Evolutionary conservation across 2,797 vertebrate genomes (phyloP).

Genomic region (Danionella dracula): DNA sequence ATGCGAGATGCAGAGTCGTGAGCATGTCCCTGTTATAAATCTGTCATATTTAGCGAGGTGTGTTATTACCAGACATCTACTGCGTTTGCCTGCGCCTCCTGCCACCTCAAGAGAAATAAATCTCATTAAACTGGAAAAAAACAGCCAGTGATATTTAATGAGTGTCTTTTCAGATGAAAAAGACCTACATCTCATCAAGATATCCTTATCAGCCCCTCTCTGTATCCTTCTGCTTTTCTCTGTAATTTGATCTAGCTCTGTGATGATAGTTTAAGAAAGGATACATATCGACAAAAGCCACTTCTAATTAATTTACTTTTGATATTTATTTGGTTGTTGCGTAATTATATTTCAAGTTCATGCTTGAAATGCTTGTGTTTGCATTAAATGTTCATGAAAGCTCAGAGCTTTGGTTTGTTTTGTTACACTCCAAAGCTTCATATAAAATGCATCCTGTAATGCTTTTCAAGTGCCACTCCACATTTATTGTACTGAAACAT

Average conservation of each 20-base stretch:
- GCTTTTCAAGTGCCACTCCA: slow-evolving; percentile 3
- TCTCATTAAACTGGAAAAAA: slow-evolving; percentile 51
- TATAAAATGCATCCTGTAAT: neutral
- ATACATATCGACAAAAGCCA: slow-evolving; percentile 31
- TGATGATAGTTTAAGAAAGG: slow-evolving; percentile 12
- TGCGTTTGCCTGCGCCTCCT: slow-evolving; percentile 37
- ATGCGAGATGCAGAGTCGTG: slow-evolving; percentile 8
- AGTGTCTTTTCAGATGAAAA: slow-evolving; percentile 38
- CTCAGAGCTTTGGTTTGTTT: neutral
- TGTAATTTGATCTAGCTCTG: slow-evolving; percentile 4
- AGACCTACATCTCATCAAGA: slow-evolving; percentile 38
- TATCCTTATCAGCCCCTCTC: slow-evolving; percentile 35
- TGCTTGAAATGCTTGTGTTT: neutral
- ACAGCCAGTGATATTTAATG: slow-evolving; percentile 49
- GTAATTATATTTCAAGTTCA: too few relatives aligned
- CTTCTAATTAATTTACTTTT: neutral
- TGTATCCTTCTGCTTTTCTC: slow-evolving; percentile 13
- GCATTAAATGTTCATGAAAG: neutral
- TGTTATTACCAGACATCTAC: slow-evolving; percentile 48
- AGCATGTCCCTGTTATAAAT: slow-evolving; percentile 32
- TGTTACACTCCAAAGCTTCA: neutral
- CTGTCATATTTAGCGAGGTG: slow-evolving; percentile 35
- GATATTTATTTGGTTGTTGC: neutral
- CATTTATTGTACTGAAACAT: slow-evolving; percentile 11
- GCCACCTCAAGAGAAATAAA: slow-evolving; percentile 24